phyloP scores from a whole-genome alignment of 2,797 vertebrate species.

The Paguma larvata region DNA sequence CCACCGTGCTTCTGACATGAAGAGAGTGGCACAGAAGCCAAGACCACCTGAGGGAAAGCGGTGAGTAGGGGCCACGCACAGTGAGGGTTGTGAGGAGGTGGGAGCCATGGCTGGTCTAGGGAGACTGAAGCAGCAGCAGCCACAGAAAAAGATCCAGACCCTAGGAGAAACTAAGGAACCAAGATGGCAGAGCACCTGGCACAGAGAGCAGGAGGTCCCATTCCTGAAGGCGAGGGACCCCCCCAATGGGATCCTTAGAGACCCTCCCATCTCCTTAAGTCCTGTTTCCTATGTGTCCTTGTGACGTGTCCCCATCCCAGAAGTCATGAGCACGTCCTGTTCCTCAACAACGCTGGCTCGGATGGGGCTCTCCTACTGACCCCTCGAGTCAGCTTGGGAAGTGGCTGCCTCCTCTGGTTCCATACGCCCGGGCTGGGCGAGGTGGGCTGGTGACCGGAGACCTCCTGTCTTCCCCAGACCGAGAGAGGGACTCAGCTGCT shows the following conservation, averaged over 20 bases:
- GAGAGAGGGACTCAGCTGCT: background rate
- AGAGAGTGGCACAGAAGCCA: background rate
- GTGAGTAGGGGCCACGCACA: accelerated
- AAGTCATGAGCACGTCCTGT: background rate
- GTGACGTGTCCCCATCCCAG: background rate
- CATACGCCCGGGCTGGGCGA: too few species aligned
- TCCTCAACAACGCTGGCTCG: background rate
- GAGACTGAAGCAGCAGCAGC: background rate
- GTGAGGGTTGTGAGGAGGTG: background rate
- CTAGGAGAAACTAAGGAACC: background rate
- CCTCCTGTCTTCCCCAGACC: background rate
- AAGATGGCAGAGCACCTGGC: background rate
- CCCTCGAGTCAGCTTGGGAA: background rate
- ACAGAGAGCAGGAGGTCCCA: accelerated
- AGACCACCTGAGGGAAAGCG: background rate
- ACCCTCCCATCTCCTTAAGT: background rate
- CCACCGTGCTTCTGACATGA: background rate
- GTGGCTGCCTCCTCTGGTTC: background rate
- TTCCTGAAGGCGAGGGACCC: background rate
- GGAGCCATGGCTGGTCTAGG: background rate
- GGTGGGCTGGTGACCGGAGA: background rate
- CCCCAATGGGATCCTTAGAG: too few species aligned
- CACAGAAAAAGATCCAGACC: background rate
- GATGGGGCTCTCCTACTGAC: background rate
- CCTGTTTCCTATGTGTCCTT: background rate